Base-by-base conservation (phyloP, 2,113 vertebrate species). In the Dicaeum eximium region DNA sequence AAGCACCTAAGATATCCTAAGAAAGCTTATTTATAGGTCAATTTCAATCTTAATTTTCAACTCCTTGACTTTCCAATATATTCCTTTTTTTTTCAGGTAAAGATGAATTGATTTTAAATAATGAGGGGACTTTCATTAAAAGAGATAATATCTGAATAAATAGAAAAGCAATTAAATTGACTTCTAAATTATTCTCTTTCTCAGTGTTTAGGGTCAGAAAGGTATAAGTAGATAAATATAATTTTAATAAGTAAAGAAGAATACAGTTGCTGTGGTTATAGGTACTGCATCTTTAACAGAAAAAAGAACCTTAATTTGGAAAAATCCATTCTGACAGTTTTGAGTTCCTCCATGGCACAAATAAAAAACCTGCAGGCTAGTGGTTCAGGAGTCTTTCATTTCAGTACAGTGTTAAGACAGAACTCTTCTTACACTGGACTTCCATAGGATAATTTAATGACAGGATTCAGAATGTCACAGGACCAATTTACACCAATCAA, bases 261-360 rank as follows among this genome's bases (percentile, higher is more conserved):
- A 18, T 60, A 45, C 15, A 71, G 33, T 21, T 85, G 38, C 31
- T 65, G 5, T 72, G 81, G 44, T 47, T 93, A 37, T 35, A 85
- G 31, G 30, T 87, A 45, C 81, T 94, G 27, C 33, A 75, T 61
- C 84, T 95, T 91, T 84, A 75, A 81, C 37, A 66, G 47, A 40
- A 69, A 80, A 42, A 35, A 22, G 27, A 28, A 19, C 7, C 18
- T 58, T 27, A 19, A 38, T 79, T 81, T 84, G n/a, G 58, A 84
- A 88, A 95, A 83, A 96, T 79, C 40, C 10, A 35, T 90, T 90
- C 80, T 95, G 93, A 94, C 69, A 96, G 61, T 91, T 95, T 79
- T 85, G 80, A 90, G n/a, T 77, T 84, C 73, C 33, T 92, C 50
- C 28, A 15, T 38, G 50, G 61, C 31, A 81, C 74, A 87, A 91